phyloP scores from a whole-genome alignment of 2,888 invertebrate species.

The Orthonychiurus folsomi region DNA sequence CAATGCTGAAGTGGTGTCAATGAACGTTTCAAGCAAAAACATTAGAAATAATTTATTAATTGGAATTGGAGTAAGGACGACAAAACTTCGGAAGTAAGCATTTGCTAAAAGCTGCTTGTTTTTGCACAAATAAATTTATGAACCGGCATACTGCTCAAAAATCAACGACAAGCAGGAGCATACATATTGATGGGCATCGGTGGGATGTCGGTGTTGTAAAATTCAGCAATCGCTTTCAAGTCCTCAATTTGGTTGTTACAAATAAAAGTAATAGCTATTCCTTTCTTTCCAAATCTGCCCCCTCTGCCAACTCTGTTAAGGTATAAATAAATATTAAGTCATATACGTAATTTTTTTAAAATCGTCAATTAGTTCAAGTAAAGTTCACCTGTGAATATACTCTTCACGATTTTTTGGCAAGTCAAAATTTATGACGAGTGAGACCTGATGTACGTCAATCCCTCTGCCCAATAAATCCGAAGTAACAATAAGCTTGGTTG shows the following conservation, averaged over 20 bases:
- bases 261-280: constrained; percentile 18
- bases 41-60: no score
- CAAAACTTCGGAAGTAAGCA: no score
- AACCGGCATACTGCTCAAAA: no score
- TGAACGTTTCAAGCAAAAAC: no score
- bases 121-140: no score
- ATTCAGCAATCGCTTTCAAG: constrained; percentile 12
- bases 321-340: background rate
- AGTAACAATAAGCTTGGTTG: constrained; percentile 10
- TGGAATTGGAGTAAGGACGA: no score
- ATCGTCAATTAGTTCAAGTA: no score
- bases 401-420: constrained; percentile 14
- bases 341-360: background rate
- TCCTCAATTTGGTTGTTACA: background rate
- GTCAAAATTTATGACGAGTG: constrained; percentile 20
- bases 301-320: constrained; percentile 19
- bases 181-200: constrained; percentile 12
- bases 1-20: no score
- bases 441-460: constrained; percentile 20
- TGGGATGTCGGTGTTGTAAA: constrained; percentile 17
- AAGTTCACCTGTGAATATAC: constrained; percentile 23
- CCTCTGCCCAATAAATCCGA: constrained; percentile 21
- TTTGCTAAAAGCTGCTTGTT: no score
- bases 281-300: constrained; percentile 21
- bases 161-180: no score